Base-by-base conservation (phyloP, 2,797 vertebrate species). In the Eospalax fontanierii region DNA sequence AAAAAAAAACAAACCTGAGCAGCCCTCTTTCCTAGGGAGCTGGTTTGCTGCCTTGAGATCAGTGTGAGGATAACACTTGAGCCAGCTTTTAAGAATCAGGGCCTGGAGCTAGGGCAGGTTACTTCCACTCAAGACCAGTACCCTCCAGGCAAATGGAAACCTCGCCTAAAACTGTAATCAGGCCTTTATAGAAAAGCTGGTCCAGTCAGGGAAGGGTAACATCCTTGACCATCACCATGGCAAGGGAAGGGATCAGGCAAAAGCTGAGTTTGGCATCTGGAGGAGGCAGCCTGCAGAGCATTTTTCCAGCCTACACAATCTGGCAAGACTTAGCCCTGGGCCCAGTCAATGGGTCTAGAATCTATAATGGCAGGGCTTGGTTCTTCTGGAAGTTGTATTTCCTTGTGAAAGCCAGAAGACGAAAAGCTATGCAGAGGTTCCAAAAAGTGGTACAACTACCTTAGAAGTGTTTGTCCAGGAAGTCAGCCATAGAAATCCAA, bases 21-120 rank as follows among this genome's bases (percentile, higher is more conserved):
- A 89, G 71, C 87, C 83, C 79, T 79, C 66, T 94, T 95, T 92
- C 85, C 65, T 80, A 93, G 86, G 85, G 93, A 71, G 85, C 95
- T 94, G 96, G 78, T 95, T 94, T 96, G 91, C 89, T 66, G 90
- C 80, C 76, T 95, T 5, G 16, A 92, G 70, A 91, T 95, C 50
- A 74, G 57, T 26, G 11, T 19, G 12, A 50, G 88, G 43, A 91
- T 91, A 90, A 74, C 1, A 1, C 83, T 66, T 54, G 81, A 74
- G 46, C 74, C 1, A 73, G 43, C 46, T 96, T 97, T 76, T 90
- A 91, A 93, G 54, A 93, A 94, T 79, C 74, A 9, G 4, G 63
- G 73, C 81, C 83, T 38, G 73, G 63, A 80, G 66, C 78, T 81
- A 92, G 40, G 40, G 22, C 28, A 86, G 43, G 38, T 35, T 83